phyloP scores from a whole-genome alignment of 2,888 invertebrate genomes.

The Rhimphoctona megacephalus region DNA sequence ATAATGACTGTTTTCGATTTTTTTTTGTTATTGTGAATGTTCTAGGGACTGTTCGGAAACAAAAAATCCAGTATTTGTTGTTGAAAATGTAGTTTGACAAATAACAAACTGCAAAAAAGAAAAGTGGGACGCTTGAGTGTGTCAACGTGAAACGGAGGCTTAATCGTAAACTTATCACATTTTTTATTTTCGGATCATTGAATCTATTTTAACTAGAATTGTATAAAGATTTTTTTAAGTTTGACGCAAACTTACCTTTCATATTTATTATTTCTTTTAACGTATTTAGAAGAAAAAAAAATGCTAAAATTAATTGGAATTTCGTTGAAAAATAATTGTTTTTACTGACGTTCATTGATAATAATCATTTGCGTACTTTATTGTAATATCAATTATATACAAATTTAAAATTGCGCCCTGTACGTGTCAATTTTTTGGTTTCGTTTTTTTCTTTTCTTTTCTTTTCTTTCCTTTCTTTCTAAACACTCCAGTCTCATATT shows the following conservation, averaged over 20 bases:
- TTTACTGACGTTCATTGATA: conserved; percentile 65
- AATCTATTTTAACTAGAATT: not conserved
- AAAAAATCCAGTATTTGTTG: too few species aligned
- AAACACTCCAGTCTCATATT: conserved; percentile 46
- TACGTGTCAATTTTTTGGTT: conserved; percentile 71
- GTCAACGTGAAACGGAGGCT: too few species aligned
- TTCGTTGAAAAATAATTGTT: conserved; percentile 8
- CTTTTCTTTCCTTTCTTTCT: conserved; percentile 36
- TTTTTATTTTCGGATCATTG: not conserved
- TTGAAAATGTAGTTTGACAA: too few species aligned
- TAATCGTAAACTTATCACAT: not conserved
- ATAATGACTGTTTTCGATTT: too few species aligned
- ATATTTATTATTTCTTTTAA: not conserved
- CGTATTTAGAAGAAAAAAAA: not conserved
- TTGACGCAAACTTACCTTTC: not conserved
- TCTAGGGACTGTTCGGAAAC: too few species aligned
- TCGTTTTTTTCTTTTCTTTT: conserved; percentile 9
- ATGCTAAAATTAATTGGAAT: not conserved
- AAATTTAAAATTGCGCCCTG: conserved; percentile 81
- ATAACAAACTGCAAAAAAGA: too few species aligned
- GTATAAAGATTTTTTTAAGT: not conserved
- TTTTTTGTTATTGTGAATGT: too few species aligned
- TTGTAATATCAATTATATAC: conserved; percentile 83
- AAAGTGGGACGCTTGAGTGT: too few species aligned
- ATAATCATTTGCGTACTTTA: conserved; percentile 81